Conservation (phyloP, 1,140 invertebrate species). For the Heliconius eleuchia region DNA sequence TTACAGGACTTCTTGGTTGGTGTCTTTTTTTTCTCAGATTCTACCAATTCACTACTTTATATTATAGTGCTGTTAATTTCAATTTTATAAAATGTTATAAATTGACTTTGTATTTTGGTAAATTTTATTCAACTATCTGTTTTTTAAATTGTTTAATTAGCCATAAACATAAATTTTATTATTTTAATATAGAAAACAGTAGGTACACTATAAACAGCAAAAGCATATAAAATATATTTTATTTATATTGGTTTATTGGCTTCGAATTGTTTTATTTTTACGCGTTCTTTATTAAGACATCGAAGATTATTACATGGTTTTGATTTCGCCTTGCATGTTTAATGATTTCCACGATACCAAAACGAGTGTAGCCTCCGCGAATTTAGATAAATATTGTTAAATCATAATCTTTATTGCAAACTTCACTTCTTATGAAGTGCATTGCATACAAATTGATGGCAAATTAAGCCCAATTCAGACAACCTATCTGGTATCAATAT, state of each 20-base stretch:
- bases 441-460: conserved; percentile 10
- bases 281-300: not conserved
- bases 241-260: not conserved
- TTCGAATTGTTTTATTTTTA: not conserved
- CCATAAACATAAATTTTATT: too few species aligned
- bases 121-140: too few species aligned
- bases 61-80: not conserved
- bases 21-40: not conserved
- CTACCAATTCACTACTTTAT: too few species aligned
- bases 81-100: too few species aligned
- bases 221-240: not conserved
- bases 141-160: too few species aligned
- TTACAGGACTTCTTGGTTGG: not conserved
- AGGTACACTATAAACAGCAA: not conserved
- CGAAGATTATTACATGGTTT: not conserved
- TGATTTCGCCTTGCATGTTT: conserved; percentile 11
- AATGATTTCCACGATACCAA: not conserved
- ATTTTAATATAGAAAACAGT: too few species aligned
- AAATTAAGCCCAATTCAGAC: conserved; percentile 4
- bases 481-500: not conserved
- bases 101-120: too few species aligned
- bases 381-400: conserved; percentile 5
- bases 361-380: not conserved
- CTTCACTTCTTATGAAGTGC: conserved; percentile 12
- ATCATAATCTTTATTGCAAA: conserved; percentile 1